These are phyloP conservation scores for Vultur gryphus DNA, from an alignment of 2,797 vertebrate species.

Conservation along the genomic window DNA sequence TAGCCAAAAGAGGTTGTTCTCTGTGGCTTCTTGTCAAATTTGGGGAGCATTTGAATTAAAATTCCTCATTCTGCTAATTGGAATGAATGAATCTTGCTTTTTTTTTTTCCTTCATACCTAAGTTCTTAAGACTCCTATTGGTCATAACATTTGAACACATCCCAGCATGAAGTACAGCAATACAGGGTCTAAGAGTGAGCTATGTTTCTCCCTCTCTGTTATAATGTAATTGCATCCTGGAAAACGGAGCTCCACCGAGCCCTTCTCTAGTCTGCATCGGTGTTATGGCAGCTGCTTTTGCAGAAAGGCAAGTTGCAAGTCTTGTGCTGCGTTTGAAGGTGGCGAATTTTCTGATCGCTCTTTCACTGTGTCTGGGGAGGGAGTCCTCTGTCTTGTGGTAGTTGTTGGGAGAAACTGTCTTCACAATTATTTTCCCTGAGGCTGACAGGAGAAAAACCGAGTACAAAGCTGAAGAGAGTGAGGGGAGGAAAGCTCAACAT, in stretches of 20 bases:
- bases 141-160: neutral
- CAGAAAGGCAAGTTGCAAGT: neutral
- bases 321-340: neutral
- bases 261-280: neutral
- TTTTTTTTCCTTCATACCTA: neutral
- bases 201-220: neutral
- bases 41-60: neutral
- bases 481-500: neutral
- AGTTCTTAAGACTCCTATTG: neutral
- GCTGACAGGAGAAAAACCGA: neutral
- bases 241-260: fast-evolving
- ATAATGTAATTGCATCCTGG: neutral
- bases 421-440: neutral
- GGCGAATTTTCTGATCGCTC: neutral
- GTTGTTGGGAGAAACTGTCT: neutral
- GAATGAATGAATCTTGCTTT: neutral
- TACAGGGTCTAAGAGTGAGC: neutral
- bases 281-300: neutral
- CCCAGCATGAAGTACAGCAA: neutral
- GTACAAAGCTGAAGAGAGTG: neutral
- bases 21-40: neutral
- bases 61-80: neutral
- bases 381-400: neutral
- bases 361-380: neutral
- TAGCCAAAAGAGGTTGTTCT: neutral